Evolutionary conservation across 2,888 invertebrate species (phyloP).

Genomic region (Torymus tubicola): DNA sequence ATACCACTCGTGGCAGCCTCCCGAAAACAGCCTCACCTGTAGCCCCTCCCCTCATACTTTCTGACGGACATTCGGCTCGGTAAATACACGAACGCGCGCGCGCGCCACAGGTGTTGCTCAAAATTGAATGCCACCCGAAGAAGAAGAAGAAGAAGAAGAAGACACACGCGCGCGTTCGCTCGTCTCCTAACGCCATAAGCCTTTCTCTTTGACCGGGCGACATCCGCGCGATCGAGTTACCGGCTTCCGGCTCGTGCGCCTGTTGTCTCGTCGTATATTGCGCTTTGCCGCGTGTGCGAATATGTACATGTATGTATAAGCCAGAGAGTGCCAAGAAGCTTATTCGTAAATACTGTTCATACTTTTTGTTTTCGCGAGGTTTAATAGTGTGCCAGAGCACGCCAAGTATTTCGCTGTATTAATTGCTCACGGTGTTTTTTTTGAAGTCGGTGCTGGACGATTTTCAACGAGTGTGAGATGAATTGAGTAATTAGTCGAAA

Average conservation of each 20-base stretch:
- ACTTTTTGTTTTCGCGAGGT: conserved; percentile 36
- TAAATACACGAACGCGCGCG: conserved; percentile 15
- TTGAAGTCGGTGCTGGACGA: no score
- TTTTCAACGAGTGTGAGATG: no score
- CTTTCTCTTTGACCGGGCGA: conserved; percentile 62
- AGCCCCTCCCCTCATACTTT: neutral
- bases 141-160: conserved; percentile 7
- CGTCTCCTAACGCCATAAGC: conserved; percentile 59
- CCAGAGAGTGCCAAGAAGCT: no score
- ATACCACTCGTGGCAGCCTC: no score
- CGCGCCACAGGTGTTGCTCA: conserved; percentile 56
- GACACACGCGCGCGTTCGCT: conserved; percentile 13
- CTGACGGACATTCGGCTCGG: neutral
- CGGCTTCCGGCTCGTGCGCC: conserved; percentile 54
- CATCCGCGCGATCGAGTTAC: conserved; percentile 64
- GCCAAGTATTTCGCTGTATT: conserved; percentile 11
- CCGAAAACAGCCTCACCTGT: conserved; percentile 18
- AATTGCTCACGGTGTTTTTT: no score
- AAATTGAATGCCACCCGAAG: conserved; percentile 49
- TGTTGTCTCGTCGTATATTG: no score
- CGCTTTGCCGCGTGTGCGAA: no score
- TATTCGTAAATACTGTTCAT: no score
- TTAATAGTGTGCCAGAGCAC: neutral
- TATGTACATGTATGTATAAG: no score
- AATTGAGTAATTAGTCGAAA: no score